Percentiles rank a stretch among this genome's conserved stretches.
Evolutionary conservation across 2,113 vertebrate genomes (phyloP).

Genomic region (Stigmatopora argus): DNA sequence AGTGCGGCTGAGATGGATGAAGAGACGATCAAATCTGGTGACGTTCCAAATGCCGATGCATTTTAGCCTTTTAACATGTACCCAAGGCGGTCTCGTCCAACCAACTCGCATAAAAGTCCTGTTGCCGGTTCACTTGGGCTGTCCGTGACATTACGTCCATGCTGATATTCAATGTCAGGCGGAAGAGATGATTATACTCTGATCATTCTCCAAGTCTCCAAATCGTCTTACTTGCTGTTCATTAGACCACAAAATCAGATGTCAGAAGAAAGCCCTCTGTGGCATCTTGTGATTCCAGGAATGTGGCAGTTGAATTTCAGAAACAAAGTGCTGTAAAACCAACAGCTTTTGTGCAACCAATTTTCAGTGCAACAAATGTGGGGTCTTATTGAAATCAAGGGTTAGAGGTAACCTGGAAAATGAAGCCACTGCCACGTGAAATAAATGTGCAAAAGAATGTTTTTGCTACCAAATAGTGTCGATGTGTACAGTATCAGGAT

Average conservation of each 20-base stretch:
- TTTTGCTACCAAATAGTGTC: constrained; percentile 4
- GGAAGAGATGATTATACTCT: neutral
- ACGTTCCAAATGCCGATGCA: constrained; percentile 1
- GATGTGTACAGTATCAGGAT: neutral
- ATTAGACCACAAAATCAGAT: neutral
- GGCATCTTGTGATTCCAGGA: neutral
- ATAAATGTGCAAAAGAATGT: constrained; percentile 6
- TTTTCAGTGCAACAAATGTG: neutral
- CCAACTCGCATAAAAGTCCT: neutral
- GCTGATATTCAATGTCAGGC: neutral
- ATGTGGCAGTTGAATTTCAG: neutral
- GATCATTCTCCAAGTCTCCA: neutral
- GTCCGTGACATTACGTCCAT: neutral
- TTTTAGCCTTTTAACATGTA: neutral
- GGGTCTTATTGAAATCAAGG: neutral
- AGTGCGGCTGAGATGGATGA: neutral
- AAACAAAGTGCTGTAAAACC: neutral
- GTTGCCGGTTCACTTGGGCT: neutral
- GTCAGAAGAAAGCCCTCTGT: neutral
- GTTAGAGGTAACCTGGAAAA: neutral
- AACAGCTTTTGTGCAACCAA: neutral
- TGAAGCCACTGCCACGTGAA: neutral
- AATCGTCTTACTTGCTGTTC: neutral
- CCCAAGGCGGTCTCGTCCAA: neutral
- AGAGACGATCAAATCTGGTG: neutral